A percentile compares a stretch with the other conserved stretches of the same genome.
These are phyloP conservation scores for Ceraclea dissimilis DNA, from an alignment of 2,888 invertebrate genomes.

Conservation along the genomic window DNA sequence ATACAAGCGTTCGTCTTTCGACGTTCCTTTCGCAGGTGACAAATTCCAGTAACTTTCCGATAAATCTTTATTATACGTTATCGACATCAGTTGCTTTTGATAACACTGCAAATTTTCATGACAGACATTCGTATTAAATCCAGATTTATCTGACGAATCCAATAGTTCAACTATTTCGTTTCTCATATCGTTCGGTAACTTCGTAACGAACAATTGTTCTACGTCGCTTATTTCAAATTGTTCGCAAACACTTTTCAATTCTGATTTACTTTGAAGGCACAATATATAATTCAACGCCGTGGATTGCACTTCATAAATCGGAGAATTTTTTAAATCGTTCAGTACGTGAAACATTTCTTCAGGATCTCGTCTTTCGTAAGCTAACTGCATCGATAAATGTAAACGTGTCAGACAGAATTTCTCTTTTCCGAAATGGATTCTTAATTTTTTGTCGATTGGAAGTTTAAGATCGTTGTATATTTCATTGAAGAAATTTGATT, in stretches of 20 bases:
- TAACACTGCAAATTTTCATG: background rate
- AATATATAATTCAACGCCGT: conserved; percentile 18
- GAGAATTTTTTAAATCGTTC: background rate
- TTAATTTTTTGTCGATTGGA: background rate
- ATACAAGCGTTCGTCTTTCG: background rate
- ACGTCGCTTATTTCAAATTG: conserved; percentile 18
- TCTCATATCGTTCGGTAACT: conserved; percentile 5
- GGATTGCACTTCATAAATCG: conserved; percentile 14
- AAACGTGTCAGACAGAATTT: conserved; percentile 10
- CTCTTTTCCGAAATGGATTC: conserved; percentile 17
- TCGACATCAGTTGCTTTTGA: background rate
- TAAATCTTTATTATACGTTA: background rate
- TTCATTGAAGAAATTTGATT: background rate
- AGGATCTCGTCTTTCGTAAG: background rate
- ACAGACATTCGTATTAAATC: background rate
- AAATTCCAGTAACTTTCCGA: background rate
- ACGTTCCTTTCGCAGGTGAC: background rate
- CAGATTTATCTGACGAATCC: background rate
- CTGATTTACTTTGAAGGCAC: conserved; percentile 15
- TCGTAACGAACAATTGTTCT: conserved; percentile 16
- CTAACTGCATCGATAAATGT: conserved; percentile 9
- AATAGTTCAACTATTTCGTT: conserved; percentile 5
- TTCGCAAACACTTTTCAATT: conserved; percentile 10
- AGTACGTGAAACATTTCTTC: background rate
- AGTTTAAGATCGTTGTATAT: background rate